Evolutionary conservation across 2,888 invertebrate genomes (phyloP).

Genomic region (Drosophila multiciliata): DNA sequence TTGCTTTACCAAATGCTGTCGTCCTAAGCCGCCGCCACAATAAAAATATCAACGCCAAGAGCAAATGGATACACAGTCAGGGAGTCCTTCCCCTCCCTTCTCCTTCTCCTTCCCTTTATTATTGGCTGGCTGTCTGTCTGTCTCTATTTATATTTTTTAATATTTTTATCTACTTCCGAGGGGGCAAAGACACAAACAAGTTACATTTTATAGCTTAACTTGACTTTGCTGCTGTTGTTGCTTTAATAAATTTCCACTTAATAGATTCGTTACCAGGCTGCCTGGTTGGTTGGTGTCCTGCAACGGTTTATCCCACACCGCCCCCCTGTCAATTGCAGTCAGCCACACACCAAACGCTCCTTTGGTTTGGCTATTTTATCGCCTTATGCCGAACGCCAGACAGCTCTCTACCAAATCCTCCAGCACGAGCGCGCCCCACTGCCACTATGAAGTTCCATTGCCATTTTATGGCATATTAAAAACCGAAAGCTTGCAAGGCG

Average conservation of each 20-base stretch:
- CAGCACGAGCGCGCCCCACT: not conserved
- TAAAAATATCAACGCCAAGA: constrained; percentile 75
- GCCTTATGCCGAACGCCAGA: constrained; percentile 51
- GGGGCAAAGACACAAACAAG: constrained; percentile 40
- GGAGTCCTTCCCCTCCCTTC: not conserved
- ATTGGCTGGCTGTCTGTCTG: constrained; percentile 54
- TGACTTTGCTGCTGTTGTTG: constrained; percentile 47
- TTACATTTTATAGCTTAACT: constrained; percentile 72
- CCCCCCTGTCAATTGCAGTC: constrained; percentile 12
- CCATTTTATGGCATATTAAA: constrained; percentile 72
- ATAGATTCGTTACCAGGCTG: constrained; percentile 77
- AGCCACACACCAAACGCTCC: constrained; percentile 37
- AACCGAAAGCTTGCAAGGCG: constrained; percentile 46
- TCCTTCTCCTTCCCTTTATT: constrained; percentile 21
- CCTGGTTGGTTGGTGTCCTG: constrained; percentile 27
- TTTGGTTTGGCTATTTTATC: constrained; percentile 66
- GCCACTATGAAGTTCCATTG: constrained; percentile 34
- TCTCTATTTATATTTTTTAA: constrained; percentile 57
- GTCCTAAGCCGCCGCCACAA: constrained; percentile 65
- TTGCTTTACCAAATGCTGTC: constrained; percentile 39
- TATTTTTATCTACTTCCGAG: constrained; percentile 68
- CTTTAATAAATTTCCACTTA: constrained; percentile 81
- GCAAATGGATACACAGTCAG: constrained; percentile 25
- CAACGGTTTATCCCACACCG: constrained; percentile 9
- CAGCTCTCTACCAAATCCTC: constrained; percentile 5